phyloP scores from a whole-genome alignment of 1,140 invertebrate genomes.

The Oryzaephilus surinamensis region DNA sequence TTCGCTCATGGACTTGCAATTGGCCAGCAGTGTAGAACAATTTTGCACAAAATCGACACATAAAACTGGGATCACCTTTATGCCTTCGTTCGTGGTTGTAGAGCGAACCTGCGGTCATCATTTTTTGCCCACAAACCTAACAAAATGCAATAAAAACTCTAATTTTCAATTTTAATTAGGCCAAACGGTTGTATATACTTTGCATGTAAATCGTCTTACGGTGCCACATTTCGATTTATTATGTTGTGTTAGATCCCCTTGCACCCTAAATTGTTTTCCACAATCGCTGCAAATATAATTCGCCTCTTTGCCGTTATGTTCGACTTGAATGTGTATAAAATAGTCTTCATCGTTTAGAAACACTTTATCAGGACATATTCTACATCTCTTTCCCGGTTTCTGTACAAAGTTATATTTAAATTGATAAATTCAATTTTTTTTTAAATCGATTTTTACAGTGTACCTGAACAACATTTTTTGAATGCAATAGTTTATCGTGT shows the following conservation, averaged over 20 bases:
- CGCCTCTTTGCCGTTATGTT: constrained; percentile 20
- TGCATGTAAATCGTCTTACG: constrained; percentile 26
- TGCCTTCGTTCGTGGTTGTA: constrained; percentile 38
- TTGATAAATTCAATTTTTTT: no score
- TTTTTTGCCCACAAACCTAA: constrained; percentile 33
- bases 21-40: constrained; percentile 29
- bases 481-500: no score
- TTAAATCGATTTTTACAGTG: no score
- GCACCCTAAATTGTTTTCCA: constrained; percentile 33
- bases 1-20: constrained; percentile 34
- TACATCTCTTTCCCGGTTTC: constrained; percentile 2
- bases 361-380: constrained; percentile 4
- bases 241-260: constrained; percentile 29
- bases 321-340: constrained; percentile 21
- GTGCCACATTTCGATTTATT: constrained; percentile 34
- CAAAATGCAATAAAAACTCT: not conserved
- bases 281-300: constrained; percentile 32
- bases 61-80: constrained; percentile 36
- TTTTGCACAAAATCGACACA: constrained; percentile 40
- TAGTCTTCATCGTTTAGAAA: constrained; percentile 19
- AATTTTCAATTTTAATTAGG: not conserved
- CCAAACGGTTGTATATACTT: constrained; percentile 10
- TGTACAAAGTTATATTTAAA: no score
- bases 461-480: no score
- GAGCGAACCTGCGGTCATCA: constrained; percentile 33